Base-by-base conservation (phyloP, 2,113 vertebrate genomes). In the Delphinus delphis region DNA sequence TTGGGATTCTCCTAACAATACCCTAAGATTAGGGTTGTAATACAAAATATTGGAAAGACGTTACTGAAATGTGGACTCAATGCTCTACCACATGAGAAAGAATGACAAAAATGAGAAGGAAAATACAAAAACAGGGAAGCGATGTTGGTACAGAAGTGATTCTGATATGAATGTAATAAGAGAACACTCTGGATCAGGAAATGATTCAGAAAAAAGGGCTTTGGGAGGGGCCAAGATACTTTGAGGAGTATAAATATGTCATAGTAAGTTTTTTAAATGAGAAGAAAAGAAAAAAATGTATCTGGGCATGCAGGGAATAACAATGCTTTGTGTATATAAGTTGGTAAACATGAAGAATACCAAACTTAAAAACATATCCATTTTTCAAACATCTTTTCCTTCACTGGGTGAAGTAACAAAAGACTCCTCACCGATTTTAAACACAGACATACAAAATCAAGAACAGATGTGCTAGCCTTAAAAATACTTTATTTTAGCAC, bases 381-480 rank as follows among this genome's bases (percentile, higher is more conserved):
- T 18, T 63, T 76, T n/a, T 67, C 62, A 82, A 77, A 79, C 17
- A 84, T 11, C 4, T 41, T 88, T 50, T 65, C 89, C 28, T 76
- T 94, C 26, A 21, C 23, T 85, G 31, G 21, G 74, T 67, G 91
- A 90, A 96, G 41, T 60, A 91, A 96, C 36, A 92, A 81, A 67
- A 80, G 41, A 44, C n/a, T 28, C 2, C n/a, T 53, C 1, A 76
- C 8, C 26, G 67, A 53, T 68, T 67, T 93, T 86, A 92, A n/a
- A 65, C 2, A 68, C 12, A 68, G 26, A 84, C 13, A 73, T 26
- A 82, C 6, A 90, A 23, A 91, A 70, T 67, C 2, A 70, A 47
- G 36, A 28, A 80, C 47, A 92, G 33, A 65, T 84, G 84, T 0
- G 31, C 38, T 71, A 86, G 33, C 65, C 50, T 74, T 65, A 94